Conservation (phyloP, 2,113 vertebrate species). For the Zeus faber region DNA sequence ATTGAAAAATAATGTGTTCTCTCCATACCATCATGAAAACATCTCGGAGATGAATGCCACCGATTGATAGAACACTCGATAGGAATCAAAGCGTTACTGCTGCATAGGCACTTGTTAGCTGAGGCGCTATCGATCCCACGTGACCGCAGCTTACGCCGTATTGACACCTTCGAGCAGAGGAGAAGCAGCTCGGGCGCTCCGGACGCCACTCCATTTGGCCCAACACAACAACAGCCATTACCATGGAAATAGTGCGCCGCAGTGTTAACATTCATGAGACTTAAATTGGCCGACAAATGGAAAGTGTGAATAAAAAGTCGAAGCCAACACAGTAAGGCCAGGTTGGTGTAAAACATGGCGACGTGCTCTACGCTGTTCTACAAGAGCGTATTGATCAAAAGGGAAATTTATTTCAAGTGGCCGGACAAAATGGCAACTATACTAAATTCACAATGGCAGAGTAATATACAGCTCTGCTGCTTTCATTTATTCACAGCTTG, state of each 20-base stretch:
- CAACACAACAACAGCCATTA: conserved; percentile 14
- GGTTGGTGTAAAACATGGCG: conserved; percentile 48
- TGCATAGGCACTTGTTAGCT: conserved; percentile 39
- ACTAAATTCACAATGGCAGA: conserved; percentile 68
- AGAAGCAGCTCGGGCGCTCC: conserved; percentile 18
- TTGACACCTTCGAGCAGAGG: conserved; percentile 43
- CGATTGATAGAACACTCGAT: conserved; percentile 47
- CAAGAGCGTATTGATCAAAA: conserved; percentile 64
- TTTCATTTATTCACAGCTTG: conserved; percentile 76
- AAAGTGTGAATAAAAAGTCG: conserved; percentile 46
- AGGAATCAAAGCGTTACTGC: conserved; percentile 50
- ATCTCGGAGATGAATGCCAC: conserved; percentile 26
- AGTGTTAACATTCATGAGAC: conserved; percentile 41
- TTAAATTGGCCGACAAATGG: conserved; percentile 49
- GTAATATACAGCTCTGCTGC: conserved; percentile 66
- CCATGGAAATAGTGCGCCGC: conserved; percentile 28
- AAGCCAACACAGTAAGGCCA: conserved; percentile 31
- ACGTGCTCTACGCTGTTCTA: conserved; percentile 52
- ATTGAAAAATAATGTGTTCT: conserved; percentile 16
- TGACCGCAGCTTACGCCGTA: conserved; percentile 30
- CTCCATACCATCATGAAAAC: conserved; percentile 23
- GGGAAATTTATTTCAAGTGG: conserved; percentile 64
- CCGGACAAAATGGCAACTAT: conserved; percentile 63
- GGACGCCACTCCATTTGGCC: too few species aligned
- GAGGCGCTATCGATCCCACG: conserved; percentile 47